Evolutionary conservation across 2,888 invertebrate species (phyloP), one percentile per base, ranked within the genome.

Genomic region (Sipunculus nudus): DNA sequence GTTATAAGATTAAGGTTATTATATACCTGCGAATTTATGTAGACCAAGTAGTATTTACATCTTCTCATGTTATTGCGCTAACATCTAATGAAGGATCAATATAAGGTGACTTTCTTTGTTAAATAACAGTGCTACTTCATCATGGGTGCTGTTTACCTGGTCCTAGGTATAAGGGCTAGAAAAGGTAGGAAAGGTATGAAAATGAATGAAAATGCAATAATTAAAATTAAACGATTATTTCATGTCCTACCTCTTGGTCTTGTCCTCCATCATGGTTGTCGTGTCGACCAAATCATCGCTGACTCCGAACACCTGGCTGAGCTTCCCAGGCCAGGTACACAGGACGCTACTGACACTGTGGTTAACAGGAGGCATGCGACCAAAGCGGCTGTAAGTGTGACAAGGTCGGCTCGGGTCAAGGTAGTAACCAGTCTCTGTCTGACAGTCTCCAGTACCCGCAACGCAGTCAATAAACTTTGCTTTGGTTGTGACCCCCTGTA

Each of bases 321-420:
- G 70, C 2, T 72, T 70, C 2, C 80, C 78, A 1, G 80, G 77
- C 50, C 76, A 68, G n/a, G 77, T 69, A 54, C 79, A 80, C 39
- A 78, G 53, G 48, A 79, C 70, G 21, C 75, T 62, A 58, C 61
- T 60, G 19, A 61, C 67, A n/a, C 62, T 59, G 10, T 71, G 38
- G 53, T 69, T 58, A 32, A 67, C 59, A 23, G 39, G 31, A 6
- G 67, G 65, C 62, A 68, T 54, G 10, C 54, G 35, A 19, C 71
- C 71, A 43, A 58, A 58, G 41, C 39, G 59, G 48, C 52, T 55
- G 60, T 63, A 67, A 0, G 69, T 70, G 43, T 60, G 38, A 31
- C 71, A 71, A 2, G 63, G 41, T 38, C 63, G 70, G 16, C 32
- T 38, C 4, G 69, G 71, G 50, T 67, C 55, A 29, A 70, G 48